phyloP scores from a whole-genome alignment of 2,888 invertebrate genomes.

The Chrysolina oricalcia region DNA sequence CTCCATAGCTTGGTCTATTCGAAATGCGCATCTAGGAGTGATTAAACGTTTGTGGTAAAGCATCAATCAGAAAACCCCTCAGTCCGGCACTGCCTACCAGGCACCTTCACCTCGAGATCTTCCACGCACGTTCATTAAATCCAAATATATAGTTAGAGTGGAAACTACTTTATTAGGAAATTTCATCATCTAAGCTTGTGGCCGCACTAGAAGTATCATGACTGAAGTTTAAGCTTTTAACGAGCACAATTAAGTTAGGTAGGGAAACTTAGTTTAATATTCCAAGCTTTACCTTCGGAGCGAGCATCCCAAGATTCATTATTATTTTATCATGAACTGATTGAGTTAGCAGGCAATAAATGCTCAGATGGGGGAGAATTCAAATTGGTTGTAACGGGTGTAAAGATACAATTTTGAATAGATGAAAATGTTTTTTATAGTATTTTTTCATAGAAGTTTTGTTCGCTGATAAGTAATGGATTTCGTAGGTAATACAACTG shows the following conservation, averaged over 20 bases:
- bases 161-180: slow-evolving; percentile 54
- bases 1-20: no score
- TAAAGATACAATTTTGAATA: no score
- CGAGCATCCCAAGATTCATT: not conserved
- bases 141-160: slow-evolving; percentile 34
- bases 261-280: not conserved
- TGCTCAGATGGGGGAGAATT: not conserved
- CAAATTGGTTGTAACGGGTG: no score
- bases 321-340: not conserved
- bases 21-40: no score
- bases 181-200: slow-evolving; percentile 43
- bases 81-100: slow-evolving; percentile 28
- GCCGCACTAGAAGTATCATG: slow-evolving; percentile 19
- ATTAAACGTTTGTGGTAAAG: no score
- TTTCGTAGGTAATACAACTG: no score
- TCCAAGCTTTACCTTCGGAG: not conserved
- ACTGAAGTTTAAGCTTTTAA: slow-evolving; percentile 27
- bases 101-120: slow-evolving; percentile 38
- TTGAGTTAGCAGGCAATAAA: not conserved
- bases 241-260: slow-evolving; percentile 20
- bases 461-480: no score
- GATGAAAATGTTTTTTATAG: no score
- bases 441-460: no score
- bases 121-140: slow-evolving; percentile 50
- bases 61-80: not conserved